These are phyloP conservation scores for Falcunculus frontatus DNA, from an alignment of 2,113 vertebrate genomes.

Conservation along the genomic window DNA sequence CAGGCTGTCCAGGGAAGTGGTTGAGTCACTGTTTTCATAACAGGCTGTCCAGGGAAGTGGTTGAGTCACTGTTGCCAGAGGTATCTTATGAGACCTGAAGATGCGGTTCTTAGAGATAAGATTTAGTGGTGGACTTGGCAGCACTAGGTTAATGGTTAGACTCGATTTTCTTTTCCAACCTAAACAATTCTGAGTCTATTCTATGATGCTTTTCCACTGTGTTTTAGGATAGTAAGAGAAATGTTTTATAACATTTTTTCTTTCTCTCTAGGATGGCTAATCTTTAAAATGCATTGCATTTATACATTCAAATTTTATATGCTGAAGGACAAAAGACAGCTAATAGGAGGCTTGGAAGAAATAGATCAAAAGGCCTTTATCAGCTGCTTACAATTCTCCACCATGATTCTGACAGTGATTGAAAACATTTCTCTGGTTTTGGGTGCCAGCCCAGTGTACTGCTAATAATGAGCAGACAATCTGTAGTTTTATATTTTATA, in stretches of 20 bases:
- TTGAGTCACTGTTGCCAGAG: neutral
- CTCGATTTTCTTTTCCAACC: neutral
- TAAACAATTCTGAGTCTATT: neutral
- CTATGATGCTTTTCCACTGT: neutral
- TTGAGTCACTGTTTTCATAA: neutral
- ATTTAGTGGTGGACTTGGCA: neutral
- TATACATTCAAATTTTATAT: neutral
- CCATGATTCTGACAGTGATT: neutral
- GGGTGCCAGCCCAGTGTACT: neutral
- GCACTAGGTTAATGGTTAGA: neutral
- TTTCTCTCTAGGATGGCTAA: neutral
- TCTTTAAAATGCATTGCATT: neutral
- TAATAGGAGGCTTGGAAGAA: neutral
- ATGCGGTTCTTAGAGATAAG: neutral
- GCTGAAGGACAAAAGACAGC: neutral
- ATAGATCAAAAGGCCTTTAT: constrained; percentile 22
- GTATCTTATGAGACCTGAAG: neutral
- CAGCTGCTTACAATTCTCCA: neutral
- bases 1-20: neutral
- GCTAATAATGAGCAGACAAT: neutral
- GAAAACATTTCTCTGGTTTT: constrained; percentile 21
- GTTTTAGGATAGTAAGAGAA: neutral
- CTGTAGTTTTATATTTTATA: neutral
- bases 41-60: no score
- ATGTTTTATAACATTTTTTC: neutral